Evolutionary conservation across 2,113 vertebrate genomes (phyloP), one percentile per base, ranked within the genome.

Genomic region (Sus scrofa): DNA sequence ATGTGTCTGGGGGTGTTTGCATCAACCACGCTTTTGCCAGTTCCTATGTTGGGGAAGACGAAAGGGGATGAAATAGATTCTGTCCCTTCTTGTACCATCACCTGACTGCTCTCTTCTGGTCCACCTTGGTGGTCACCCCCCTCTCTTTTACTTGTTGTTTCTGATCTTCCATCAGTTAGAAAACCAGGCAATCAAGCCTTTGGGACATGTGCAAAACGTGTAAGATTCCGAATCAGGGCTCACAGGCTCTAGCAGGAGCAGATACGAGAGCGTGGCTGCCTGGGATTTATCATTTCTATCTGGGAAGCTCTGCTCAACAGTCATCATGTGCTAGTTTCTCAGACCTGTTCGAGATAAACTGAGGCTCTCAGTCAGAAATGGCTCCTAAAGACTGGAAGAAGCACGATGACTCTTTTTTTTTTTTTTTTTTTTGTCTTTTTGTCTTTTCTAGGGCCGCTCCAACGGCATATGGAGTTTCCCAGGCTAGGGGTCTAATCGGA

Each of bases 211-310:
- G 24, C 20, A 34, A 26, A 87, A 13, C 54, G 2, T 91, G 3
- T 71, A n/a, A 54, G 56, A 16, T 37, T 87, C 74, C 27, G 58
- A 7, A 39, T 70, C 30, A 32, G 7, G 60, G 44, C 32, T 54
- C n/a, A 4, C 0, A 1, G 63, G 24, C 16, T 32, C 56, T 32
- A 5, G 4, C n/a, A 1, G 4, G 27, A 73, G 24, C 13, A 24
- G 52, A 50, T 62, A 20, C 9, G 54, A 75, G n/a, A 85, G 7
- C 16, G 56, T 24, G 81, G 39, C 26, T 39, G 1, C 2, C 0
- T 14, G 4, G 27, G n/a, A 32, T 71, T 82, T 34, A 4, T 63
- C 22, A 22, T 58, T 62, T 15, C 22, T 62, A 2, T 5, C 37
- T 50, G n/a, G 26, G 22, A 58, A 71, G n/a, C 8, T 54, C 19